A percentile compares a stretch with the other conserved stretches of the same genome.
phyloP scores from a whole-genome alignment of 2,797 vertebrate genomes.

The Acridotheres tristis region DNA sequence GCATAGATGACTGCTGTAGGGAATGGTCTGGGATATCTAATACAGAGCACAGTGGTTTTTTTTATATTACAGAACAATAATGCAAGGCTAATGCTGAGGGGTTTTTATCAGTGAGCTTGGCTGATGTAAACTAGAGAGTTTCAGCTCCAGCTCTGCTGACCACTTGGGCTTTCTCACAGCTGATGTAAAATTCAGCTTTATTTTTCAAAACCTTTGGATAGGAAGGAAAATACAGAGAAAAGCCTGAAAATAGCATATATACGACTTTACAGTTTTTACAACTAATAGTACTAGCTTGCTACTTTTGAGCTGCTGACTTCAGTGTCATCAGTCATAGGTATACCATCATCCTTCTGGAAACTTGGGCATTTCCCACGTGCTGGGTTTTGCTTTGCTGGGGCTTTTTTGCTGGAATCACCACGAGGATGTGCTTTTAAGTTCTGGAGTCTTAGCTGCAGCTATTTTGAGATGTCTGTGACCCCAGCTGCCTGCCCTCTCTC shows the following conservation, averaged over 20 bases:
- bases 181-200: neutral
- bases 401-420: neutral
- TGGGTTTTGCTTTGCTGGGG: neutral
- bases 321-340: neutral
- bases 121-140: neutral
- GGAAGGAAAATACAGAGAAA: neutral
- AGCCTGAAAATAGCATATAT: neutral
- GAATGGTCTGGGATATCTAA: neutral
- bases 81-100: neutral
- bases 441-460: neutral
- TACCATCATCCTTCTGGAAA: neutral
- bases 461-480: conserved; percentile 18
- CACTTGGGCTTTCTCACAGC: neutral
- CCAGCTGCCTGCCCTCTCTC: neutral
- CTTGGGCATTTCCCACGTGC: accelerated
- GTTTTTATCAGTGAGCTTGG: conserved; percentile 7
- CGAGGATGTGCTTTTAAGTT: neutral
- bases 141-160: neutral
- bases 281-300: neutral
- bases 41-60: neutral
- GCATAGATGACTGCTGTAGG: neutral
- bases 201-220: neutral
- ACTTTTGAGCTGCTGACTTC: neutral
- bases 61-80: neutral
- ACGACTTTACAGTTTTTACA: neutral